Percentiles rank a stretch among this genome's conserved stretches.
Conservation (phyloP, 2,113 vertebrate genomes). For the Mirounga angustirostris region DNA sequence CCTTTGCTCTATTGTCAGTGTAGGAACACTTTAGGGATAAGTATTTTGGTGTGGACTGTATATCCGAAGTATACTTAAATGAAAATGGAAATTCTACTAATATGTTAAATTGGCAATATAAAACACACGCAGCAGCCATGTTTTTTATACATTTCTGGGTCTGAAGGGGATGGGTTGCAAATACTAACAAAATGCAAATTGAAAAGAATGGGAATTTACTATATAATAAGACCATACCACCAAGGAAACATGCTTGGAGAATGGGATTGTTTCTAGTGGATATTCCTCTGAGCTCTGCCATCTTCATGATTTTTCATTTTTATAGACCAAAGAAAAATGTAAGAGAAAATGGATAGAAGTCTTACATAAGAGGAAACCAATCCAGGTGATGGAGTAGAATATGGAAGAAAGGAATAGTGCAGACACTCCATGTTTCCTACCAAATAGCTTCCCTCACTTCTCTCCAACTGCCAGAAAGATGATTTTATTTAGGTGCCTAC, state of each 20-base stretch:
- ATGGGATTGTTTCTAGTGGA: background rate
- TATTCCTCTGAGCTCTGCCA: background rate
- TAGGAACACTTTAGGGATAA: conserved; percentile 59
- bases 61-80: background rate
- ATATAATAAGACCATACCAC: background rate
- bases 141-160: conserved; percentile 2
- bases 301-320: background rate
- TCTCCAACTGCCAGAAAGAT: background rate
- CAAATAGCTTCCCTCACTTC: background rate
- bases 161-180: background rate
- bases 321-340: background rate
- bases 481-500: background rate
- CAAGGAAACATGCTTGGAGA: background rate
- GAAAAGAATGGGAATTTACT: background rate
- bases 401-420: background rate
- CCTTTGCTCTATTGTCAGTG: background rate
- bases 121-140: background rate
- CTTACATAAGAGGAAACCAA: background rate
- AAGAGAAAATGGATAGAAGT: background rate
- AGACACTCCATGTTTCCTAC: background rate
- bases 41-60: conserved; percentile 49
- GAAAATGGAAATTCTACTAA: conserved; percentile 2
- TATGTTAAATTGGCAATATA: background rate
- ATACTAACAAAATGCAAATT: background rate
- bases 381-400: background rate